Base-by-base conservation (phyloP, 2,888 invertebrate species). In the Tenthredo distinguenda region DNA sequence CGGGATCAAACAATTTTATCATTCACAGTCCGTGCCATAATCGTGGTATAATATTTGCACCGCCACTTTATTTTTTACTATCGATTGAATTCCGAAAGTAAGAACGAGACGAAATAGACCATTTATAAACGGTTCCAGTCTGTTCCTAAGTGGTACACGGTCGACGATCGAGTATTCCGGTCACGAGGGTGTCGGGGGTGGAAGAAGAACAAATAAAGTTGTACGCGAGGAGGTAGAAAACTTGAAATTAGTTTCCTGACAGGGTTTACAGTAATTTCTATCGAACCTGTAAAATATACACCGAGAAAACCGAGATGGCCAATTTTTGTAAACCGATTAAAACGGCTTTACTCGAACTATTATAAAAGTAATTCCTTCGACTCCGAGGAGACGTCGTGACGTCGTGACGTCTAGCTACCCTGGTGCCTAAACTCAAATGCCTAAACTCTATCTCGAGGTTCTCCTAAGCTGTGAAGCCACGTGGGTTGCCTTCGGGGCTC, bases 231-330 rank as follows among this genome's bases (percentile, higher is more conserved):
- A 31, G 31, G 77, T 55, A 10, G 55, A 26, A 77, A 77, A 77
- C 77, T 77, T 77, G 77, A 55, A 77, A 77, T 77, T 77, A 77
- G 77, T 77, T 77, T 55, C 55, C 55, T 6, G 50, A 31, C 6
- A 77, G 31, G n/a, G 77, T 50, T 77, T 77, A 77, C 31, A 77
- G 77, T 55, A 55, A 77, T 77, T 77, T 77, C 77, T 77, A 55
- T 77, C 18, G 47, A 43, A 76, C 47, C 5, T 4, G 10, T 47
- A 26, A 6, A 26, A 5, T 47, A 34, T 55, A 12, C 10, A 68
- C 34, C 6, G 15, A 77, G 26, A 40, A 50, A 10, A 47, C 50
- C n/a, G 34, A 55, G 4, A 77, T 34, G n/a, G 10, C 18, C 6
- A 47, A 43, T 26, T n/a, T 21, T 15, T 34, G n/a, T 10, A 0